Base-by-base conservation (phyloP, 2,113 vertebrate species). In the Calonectris borealis region DNA sequence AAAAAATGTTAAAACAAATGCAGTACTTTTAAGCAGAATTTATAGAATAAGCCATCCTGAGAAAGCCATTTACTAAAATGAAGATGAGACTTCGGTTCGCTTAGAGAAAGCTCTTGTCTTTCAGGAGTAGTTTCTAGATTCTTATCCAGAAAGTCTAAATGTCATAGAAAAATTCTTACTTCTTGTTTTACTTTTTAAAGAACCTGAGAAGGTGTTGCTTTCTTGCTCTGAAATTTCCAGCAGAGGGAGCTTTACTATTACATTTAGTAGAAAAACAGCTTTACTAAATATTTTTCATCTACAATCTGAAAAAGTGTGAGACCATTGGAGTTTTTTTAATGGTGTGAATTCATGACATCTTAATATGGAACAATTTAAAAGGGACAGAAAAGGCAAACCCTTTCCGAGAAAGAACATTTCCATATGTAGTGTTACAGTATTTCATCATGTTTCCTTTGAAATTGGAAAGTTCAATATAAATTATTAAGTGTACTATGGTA, bases 191-290 rank as follows among this genome's bases (percentile, higher is more conserved):
- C 15, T 83, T 29, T 31, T 13, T 40, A 10, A 82, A 68, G 21
- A 34, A 42, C 19, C 4, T 0, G 2, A 16, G 21, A 14, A n/a
- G 10, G 9, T 73, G n/a, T 55, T 95, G 31, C 27, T 78, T 90
- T 91, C 82, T 81, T 44, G 48, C 38, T 29, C 51, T 24, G 48
- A 27, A 69, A 65, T 86, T 88, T 90, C 96, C 96, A 96, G 86
- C 69, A 97, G 96, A 96, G 92, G 95, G 97, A 97, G 96, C 90
- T 84, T 94, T 94, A 38, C 69, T 19, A 46, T 88, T 94, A n/a
- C 8, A 11, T 72, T 71, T 62, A 75, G 29, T 65, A 6, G 26
- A 19, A 80, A 95, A 48, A 6, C 0, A 20, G 15, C 11, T 94
- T 82, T 70, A 22, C 27, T 82, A 10, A 62, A 0, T 88, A 52